phyloP scores from a whole-genome alignment of 2,888 invertebrate genomes.

The Julus scanicus region DNA sequence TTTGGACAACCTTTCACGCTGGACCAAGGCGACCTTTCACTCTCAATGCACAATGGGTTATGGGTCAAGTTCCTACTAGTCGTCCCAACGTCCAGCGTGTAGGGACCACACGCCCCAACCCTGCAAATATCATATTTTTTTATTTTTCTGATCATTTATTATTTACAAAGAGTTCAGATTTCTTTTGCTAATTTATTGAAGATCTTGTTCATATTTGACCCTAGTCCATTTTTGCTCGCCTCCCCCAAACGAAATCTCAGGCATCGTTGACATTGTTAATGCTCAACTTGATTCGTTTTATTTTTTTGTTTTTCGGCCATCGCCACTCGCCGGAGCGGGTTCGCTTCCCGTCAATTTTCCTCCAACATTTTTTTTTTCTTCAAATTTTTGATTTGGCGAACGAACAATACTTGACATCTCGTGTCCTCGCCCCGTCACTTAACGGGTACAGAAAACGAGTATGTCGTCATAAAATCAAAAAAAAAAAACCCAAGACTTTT shows the following conservation, averaged over 20 bases:
- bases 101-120: not conserved
- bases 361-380: not conserved
- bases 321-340: slow-evolving; percentile 6
- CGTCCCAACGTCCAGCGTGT: slow-evolving; percentile 35
- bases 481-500: not conserved
- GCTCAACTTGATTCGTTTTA: slow-evolving; percentile 40
- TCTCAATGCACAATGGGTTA: slow-evolving; percentile 55
- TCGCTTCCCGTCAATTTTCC: slow-evolving; percentile 13
- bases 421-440: not conserved
- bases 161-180: not conserved
- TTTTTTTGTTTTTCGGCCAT: not conserved
- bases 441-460: not conserved
- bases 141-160: slow-evolving; percentile 16
- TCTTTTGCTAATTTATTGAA: slow-evolving; percentile 20
- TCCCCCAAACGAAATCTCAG: slow-evolving; percentile 25
- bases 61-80: slow-evolving; percentile 55
- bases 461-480: slow-evolving; percentile 39
- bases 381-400: slow-evolving; percentile 24
- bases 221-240: not conserved
- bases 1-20: slow-evolving; percentile 17
- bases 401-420: slow-evolving; percentile 23
- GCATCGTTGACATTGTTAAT: slow-evolving; percentile 38
- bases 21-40: slow-evolving; percentile 48
- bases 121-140: not conserved
- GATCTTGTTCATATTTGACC: not conserved